These are phyloP conservation scores for Xerus inauris DNA, from an alignment of 2,113 vertebrate species.

Conservation along the genomic window DNA sequence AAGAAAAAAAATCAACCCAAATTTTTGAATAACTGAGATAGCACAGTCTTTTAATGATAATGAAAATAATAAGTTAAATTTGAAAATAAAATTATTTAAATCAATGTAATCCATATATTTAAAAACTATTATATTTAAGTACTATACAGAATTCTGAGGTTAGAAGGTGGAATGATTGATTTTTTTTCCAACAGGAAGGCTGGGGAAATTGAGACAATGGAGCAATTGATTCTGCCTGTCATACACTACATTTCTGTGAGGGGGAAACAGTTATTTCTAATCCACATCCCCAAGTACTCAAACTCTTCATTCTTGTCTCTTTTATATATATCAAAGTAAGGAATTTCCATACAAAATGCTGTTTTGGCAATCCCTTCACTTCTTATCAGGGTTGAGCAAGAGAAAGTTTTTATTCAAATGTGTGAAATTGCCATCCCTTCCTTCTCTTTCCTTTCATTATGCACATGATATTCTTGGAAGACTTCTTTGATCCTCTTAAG, in stretches of 20 bases:
- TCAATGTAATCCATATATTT: background rate
- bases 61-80: background rate
- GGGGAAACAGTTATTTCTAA: background rate
- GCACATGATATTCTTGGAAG: background rate
- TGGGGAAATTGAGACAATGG: background rate
- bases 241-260: background rate
- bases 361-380: background rate
- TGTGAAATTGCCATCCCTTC: background rate
- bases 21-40: background rate
- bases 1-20: background rate
- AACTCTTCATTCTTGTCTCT: background rate
- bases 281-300: background rate
- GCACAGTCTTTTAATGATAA: background rate
- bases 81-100: slow-evolving; percentile 13
- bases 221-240: background rate
- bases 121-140: background rate
- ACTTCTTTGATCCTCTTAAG: background rate
- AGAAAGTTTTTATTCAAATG: slow-evolving; percentile 30
- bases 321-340: background rate
- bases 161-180: background rate
- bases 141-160: background rate
- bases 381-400: background rate
- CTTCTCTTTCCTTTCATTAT: background rate
- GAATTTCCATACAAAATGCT: background rate
- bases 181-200: background rate